Conservation (phyloP, 2,888 invertebrate species). For the Sericinus montela region DNA sequence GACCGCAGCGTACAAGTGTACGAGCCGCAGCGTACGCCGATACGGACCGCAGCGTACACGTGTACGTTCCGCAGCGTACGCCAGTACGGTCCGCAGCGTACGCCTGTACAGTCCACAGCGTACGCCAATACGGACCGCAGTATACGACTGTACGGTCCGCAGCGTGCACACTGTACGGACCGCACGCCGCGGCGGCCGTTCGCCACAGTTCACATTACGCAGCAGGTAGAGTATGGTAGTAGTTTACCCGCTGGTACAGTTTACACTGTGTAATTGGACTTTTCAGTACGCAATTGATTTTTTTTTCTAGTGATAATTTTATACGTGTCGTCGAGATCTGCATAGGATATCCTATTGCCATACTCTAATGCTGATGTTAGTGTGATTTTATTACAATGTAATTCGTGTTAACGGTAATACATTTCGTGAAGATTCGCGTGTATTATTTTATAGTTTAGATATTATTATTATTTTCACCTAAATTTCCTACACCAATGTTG, state of each 20-base stretch:
- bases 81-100: too few species aligned
- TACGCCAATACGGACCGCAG: too few species aligned
- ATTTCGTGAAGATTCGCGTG: slow-evolving; percentile 15
- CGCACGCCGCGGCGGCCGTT: too few species aligned
- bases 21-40: too few species aligned
- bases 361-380: slow-evolving; percentile 5
- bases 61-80: too few species aligned
- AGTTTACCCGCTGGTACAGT: not conserved
- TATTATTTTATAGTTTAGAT: slow-evolving; percentile 12
- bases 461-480: not conserved
- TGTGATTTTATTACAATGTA: slow-evolving; percentile 13
- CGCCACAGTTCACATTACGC: not conserved
- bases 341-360: not conserved
- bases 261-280: not conserved
- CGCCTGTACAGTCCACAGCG: too few species aligned
- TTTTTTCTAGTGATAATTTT: not conserved
- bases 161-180: too few species aligned
- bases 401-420: slow-evolving; percentile 16
- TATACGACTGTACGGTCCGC: too few species aligned
- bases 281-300: not conserved
- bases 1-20: too few species aligned
- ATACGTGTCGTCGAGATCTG: not conserved
- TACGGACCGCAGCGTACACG: too few species aligned
- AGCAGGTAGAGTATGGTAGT: slow-evolving; percentile 15
- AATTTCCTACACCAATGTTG: not conserved